These are phyloP conservation scores for Amphiura filiformis DNA, from an alignment of 35 echinoderm and acorn worm species.

Conservation along the genomic window DNA sequence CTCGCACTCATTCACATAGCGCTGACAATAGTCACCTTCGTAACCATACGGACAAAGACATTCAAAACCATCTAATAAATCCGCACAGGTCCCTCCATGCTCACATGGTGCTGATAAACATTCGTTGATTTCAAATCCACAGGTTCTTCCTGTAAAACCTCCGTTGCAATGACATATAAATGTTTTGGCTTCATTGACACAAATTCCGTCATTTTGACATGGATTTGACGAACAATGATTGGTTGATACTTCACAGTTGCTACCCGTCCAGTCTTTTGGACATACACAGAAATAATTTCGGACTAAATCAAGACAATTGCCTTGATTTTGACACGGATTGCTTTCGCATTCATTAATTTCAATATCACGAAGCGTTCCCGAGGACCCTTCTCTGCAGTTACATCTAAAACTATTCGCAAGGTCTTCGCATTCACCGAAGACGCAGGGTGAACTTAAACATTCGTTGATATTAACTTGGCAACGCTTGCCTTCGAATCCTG, in stretches of 20 bases:
- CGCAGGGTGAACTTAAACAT: conserved; percentile 73
- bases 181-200: conserved; percentile 41
- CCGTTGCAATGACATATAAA: conserved; percentile 62
- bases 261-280: conserved; percentile 50
- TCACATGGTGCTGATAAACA: conserved; percentile 70
- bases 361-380: conserved; percentile 59
- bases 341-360: conserved; percentile 62
- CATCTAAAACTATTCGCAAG: conserved; percentile 51
- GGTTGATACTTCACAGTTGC: conserved; percentile 54
- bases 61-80: conserved; percentile 36
- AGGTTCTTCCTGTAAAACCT: conserved; percentile 61
- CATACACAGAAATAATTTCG: conserved; percentile 61
- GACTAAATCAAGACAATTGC: conserved; percentile 48
- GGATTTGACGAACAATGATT: conserved; percentile 56
- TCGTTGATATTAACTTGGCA: conserved; percentile 75
- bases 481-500: conserved; percentile 72
- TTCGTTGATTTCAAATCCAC: conserved; percentile 62
- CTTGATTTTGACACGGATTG: conserved; percentile 73
- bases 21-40: conserved; percentile 53
- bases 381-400: conserved; percentile 53
- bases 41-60: conserved; percentile 66
- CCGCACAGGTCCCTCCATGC: conserved; percentile 71
- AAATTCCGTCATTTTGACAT: conserved; percentile 70
- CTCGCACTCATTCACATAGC: conserved; percentile 73
- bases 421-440: conserved; percentile 47